phyloP scores from a whole-genome alignment of 37 sponge, comb jelly and placozoan species.

The Ianthella basta region DNA sequence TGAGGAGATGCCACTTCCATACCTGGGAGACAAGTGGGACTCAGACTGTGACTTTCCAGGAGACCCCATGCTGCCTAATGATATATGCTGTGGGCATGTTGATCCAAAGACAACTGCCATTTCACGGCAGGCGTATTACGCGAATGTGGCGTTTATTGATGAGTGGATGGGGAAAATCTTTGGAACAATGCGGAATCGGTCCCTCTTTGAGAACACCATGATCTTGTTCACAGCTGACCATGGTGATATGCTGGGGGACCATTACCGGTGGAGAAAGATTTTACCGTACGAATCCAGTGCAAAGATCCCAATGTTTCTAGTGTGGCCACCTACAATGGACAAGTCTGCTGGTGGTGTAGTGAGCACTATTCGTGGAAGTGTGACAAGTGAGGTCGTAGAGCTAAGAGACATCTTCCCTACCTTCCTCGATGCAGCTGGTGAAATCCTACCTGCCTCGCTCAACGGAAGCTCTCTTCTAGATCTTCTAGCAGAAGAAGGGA shows the following conservation, averaged over 20 bases:
- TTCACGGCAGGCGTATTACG: conserved; percentile 70
- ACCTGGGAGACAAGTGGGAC: conserved; percentile 50
- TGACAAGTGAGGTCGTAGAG: conserved; percentile 42
- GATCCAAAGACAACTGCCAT: conserved; percentile 21
- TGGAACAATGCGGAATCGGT: conserved; percentile 26
- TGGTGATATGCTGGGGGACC: conserved; percentile 84
- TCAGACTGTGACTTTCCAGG: conserved; percentile 1
- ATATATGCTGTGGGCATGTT: conserved; percentile 73
- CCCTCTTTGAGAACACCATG: conserved; percentile 48
- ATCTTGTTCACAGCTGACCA: conserved; percentile 77
- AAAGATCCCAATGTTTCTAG: conserved; percentile 59
- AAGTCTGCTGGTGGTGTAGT: conserved; percentile 33
- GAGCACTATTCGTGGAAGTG: conserved; percentile 34
- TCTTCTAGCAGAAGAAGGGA: background rate
- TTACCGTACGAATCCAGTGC: conserved; percentile 68
- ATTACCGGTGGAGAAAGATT: conserved; percentile 70
- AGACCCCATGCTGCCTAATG: conserved; percentile 14
- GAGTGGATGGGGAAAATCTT: conserved; percentile 74
- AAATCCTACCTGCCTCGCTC: conserved; percentile 30
- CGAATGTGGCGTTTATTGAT: conserved; percentile 72
- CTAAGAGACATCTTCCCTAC: conserved; percentile 76
- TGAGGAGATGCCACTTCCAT: conserved; percentile 49
- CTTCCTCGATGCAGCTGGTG: conserved; percentile 50
- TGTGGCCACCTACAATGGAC: conserved; percentile 60
- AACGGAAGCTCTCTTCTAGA: conserved; percentile 54